phyloP scores from a whole-genome alignment of 2,113 vertebrate species.

The Salvelinus sp. region DNA sequence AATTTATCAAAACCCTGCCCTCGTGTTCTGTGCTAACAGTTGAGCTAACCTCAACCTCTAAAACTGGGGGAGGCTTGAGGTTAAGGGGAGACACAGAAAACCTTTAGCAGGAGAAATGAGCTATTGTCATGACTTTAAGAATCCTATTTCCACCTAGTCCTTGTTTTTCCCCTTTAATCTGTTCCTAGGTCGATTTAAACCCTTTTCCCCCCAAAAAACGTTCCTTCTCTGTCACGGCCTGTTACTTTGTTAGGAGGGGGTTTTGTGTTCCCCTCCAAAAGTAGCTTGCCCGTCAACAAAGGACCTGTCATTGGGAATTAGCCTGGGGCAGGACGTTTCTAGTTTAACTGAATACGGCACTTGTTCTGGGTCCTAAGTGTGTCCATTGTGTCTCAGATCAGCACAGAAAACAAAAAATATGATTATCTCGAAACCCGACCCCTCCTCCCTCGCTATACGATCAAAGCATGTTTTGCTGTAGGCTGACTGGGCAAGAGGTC shows the following conservation, averaged over 20 bases:
- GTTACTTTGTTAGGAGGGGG: background rate
- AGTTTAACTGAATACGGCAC: background rate
- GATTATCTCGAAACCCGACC: background rate
- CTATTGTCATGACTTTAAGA: background rate
- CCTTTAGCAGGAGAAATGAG: background rate
- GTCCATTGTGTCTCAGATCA: background rate
- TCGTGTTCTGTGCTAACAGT: background rate
- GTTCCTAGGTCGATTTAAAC: background rate
- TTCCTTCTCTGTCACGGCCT: background rate
- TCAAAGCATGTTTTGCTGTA: background rate
- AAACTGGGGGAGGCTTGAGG: background rate
- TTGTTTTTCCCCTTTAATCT: background rate
- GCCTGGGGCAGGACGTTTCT: background rate
- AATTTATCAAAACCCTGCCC: background rate
- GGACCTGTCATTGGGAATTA: background rate
- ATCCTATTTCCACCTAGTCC: background rate
- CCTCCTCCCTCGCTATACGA: background rate
- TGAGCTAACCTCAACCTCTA: background rate
- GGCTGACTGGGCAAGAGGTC: background rate
- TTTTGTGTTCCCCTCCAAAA: background rate
- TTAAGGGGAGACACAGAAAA: background rate
- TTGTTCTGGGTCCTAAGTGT: background rate
- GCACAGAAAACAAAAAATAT: background rate
- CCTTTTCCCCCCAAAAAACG: no score
- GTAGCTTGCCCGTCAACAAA: background rate